These are phyloP conservation scores for Rhinichthys klamathensis DNA, from an alignment of 2,113 vertebrate genomes.

Conservation along the genomic window DNA sequence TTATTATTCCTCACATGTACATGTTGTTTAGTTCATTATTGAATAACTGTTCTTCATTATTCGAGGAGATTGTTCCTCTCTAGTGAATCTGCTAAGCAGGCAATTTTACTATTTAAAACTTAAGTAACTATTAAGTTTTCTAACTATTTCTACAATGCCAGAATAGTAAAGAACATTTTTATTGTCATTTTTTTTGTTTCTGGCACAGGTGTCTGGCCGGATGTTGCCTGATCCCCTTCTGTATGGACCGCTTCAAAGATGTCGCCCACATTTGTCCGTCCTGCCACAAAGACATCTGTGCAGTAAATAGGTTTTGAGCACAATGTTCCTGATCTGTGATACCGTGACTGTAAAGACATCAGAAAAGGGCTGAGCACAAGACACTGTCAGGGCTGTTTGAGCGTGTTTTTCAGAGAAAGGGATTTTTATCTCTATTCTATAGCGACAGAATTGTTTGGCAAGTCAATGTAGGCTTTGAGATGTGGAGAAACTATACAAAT, in stretches of 20 bases:
- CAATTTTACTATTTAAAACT: background rate
- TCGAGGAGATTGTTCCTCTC: background rate
- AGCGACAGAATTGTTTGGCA: background rate
- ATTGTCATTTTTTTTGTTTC: background rate
- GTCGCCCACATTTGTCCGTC: conserved; percentile 82
- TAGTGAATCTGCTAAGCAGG: background rate
- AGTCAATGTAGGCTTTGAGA: conserved; percentile 2
- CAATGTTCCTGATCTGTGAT: background rate
- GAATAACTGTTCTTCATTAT: no score
- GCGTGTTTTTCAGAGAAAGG: background rate
- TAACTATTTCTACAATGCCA: background rate
- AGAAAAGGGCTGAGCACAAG: background rate
- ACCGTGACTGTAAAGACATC: background rate
- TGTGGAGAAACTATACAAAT: background rate
- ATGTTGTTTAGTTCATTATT: background rate
- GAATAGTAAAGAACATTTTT: background rate
- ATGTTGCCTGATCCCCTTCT: conserved; percentile 90
- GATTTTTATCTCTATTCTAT: background rate
- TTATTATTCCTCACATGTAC: background rate
- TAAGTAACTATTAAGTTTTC: no score
- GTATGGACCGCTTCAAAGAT: conserved; percentile 73
- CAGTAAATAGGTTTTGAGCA: conserved; percentile 40
- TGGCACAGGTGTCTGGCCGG: conserved; percentile 78
- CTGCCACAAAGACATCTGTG: conserved; percentile 67
- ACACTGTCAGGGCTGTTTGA: background rate